phyloP scores from a whole-genome alignment of 2,888 invertebrate species.

The Polyommatus iphigenia region DNA sequence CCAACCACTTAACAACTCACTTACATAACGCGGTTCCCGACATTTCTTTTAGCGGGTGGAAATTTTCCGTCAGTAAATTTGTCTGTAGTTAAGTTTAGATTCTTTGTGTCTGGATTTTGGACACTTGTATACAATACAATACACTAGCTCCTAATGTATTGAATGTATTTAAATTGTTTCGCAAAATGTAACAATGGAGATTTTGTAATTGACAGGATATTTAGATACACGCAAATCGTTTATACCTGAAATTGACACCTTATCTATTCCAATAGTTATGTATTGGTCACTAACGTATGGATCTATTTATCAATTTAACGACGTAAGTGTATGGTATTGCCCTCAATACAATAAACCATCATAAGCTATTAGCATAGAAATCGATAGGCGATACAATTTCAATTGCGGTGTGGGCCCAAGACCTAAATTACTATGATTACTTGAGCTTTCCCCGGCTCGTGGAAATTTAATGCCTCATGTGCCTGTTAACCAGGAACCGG shows the following conservation, averaged over 20 bases:
- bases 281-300: neutral
- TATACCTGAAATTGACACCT: neutral
- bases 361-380: conserved; percentile 55
- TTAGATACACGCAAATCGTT: neutral
- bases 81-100: neutral
- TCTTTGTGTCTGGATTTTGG: no score
- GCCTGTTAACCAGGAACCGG: conserved; percentile 35
- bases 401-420: conserved; percentile 51
- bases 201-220: neutral
- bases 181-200: neutral
- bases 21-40: conserved; percentile 5
- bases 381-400: conserved; percentile 58
- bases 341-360: conserved; percentile 37
- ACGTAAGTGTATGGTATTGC: neutral
- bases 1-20: conserved; percentile 30
- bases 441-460: conserved; percentile 48
- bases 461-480: conserved; percentile 47
- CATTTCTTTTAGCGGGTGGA: conserved; percentile 22
- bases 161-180: no score
- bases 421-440: conserved; percentile 50
- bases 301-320: neutral
- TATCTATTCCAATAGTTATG: neutral
- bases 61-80: neutral
- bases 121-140: neutral
- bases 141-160: neutral